These are phyloP conservation scores for Spilosoma lubricipeda DNA, from an alignment of 2,888 invertebrate species.

Conservation along the genomic window DNA sequence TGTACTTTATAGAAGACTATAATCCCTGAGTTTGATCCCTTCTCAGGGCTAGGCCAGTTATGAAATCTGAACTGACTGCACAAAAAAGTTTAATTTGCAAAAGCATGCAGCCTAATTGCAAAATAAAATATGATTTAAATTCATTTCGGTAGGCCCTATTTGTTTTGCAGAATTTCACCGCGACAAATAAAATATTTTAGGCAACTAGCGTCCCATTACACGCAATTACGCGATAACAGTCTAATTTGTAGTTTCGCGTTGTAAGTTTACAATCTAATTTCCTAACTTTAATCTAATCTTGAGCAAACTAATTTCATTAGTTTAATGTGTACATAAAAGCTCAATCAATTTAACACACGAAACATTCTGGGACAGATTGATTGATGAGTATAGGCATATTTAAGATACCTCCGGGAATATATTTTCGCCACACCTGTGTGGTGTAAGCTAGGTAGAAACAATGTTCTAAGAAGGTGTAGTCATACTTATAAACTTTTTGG, in stretches of 20 bases:
- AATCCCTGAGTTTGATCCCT: too few species aligned
- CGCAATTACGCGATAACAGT: background rate
- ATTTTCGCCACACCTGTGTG: slow-evolving; percentile 10
- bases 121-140: too few species aligned
- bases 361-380: slow-evolving; percentile 3
- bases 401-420: background rate
- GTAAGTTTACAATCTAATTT: background rate
- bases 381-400: slow-evolving; percentile 2
- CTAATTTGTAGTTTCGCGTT: background rate
- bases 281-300: background rate
- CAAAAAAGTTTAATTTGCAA: too few species aligned
- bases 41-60: too few species aligned
- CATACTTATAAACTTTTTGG: background rate
- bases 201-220: background rate
- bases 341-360: background rate
- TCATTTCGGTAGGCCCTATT: too few species aligned
- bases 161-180: too few species aligned
- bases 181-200: background rate
- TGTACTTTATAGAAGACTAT: too few species aligned
- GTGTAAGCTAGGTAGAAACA: slow-evolving; percentile 12
- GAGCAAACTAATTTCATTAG: background rate
- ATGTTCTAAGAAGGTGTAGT: background rate
- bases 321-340: background rate
- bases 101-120: too few species aligned
- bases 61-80: too few species aligned